Conservation (phyloP, 1,140 invertebrate species). For the Ceratitis capitata region DNA sequence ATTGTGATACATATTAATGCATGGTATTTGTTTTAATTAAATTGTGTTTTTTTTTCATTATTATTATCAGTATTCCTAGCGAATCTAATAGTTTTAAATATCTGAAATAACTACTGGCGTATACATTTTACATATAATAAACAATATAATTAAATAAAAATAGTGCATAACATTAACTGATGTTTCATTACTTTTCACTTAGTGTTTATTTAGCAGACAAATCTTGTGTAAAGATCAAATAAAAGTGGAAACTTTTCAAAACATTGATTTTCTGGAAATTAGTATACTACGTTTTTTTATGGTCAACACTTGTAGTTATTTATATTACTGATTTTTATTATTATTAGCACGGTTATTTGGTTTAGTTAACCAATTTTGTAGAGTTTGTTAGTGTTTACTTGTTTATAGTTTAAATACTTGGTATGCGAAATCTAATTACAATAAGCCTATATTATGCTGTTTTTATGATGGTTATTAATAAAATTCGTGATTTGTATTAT, state of each 20-base stretch:
- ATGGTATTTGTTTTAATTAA: not conserved
- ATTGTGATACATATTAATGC: not conserved
- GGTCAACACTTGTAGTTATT: not conserved
- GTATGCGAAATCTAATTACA: not conserved
- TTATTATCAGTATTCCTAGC: not conserved
- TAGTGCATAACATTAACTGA: not conserved
- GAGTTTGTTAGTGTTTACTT: not conserved
- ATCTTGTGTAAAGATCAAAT: not conserved
- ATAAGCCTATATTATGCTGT: not conserved
- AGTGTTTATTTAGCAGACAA: not conserved
- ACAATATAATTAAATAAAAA: not conserved
- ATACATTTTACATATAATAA: conserved; percentile 8
- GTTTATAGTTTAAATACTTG: not conserved
- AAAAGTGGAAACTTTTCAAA: not conserved
- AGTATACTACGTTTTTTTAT: not conserved
- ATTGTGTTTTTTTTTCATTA: not conserved
- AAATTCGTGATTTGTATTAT: not conserved
- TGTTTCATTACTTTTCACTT: not conserved
- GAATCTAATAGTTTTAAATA: not conserved
- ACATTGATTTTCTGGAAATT: not conserved
- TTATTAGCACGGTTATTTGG: not conserved
- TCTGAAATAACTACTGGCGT: not conserved
- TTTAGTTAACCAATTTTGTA: not conserved
- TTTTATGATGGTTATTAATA: not conserved
- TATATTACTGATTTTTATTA: not conserved